These are phyloP conservation scores for Temnothorax ravouxi DNA, from an alignment of 2,888 invertebrate genomes.

Conservation along the genomic window DNA sequence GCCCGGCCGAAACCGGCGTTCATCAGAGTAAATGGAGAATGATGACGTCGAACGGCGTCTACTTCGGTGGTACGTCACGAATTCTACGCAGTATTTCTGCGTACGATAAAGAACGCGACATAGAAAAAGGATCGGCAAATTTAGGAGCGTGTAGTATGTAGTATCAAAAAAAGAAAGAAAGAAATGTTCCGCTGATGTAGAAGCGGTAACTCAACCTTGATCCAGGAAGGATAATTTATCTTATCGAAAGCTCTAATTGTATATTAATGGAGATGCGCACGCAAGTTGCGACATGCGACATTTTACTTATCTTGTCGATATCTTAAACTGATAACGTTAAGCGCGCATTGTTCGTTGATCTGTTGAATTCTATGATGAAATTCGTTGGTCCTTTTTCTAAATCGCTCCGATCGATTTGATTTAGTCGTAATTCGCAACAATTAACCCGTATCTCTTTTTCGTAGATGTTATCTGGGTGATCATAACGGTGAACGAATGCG, in stretches of 20 bases:
- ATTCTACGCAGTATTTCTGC: not conserved
- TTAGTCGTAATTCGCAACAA: conserved; percentile 26
- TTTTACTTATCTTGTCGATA: conserved; percentile 33
- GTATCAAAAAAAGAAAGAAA: not conserved
- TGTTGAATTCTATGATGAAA: not conserved
- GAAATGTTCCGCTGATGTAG: not conserved
- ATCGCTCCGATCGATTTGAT: conserved; percentile 7
- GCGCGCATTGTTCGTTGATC: not conserved
- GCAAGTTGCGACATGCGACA: not conserved
- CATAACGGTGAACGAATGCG: conserved; percentile 93
- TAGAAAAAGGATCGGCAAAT: not conserved
- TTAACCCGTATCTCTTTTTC: conserved; percentile 56
- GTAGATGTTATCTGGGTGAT: conserved; percentile 94
- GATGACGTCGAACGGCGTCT: conserved; percentile 94
- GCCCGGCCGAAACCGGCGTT: conserved; percentile 91
- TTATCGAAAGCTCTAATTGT: not conserved
- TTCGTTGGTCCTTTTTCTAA: not conserved
- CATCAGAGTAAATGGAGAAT: conserved; percentile 96
- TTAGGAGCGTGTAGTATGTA: not conserved
- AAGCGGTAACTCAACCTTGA: not conserved
- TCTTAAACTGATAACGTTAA: conserved; percentile 29
- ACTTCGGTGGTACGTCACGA: conserved; percentile 93
- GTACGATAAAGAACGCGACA: not conserved
- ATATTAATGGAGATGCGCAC: not conserved
- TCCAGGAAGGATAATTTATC: not conserved